A percentile compares a stretch with the other conserved stretches of the same genome.
These are phyloP conservation scores for Drosophila arizonae DNA, from an alignment of 1,140 invertebrate genomes.

Conservation along the genomic window DNA sequence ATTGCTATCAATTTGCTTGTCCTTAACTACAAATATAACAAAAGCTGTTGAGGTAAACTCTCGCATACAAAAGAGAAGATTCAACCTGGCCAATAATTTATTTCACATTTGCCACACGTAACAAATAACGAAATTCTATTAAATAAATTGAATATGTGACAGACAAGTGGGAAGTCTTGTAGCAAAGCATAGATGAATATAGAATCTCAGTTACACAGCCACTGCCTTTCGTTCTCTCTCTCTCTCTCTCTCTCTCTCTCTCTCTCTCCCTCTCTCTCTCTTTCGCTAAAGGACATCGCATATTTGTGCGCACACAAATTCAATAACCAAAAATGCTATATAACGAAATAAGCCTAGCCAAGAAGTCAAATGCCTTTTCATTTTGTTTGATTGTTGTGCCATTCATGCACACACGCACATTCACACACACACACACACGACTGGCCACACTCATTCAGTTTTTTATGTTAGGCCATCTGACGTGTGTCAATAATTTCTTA, in stretches of 20 bases:
- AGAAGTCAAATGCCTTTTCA: slow-evolving; percentile 71
- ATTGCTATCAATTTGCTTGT: slow-evolving; percentile 17
- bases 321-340: slow-evolving; percentile 57
- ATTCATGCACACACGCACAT: slow-evolving; percentile 22
- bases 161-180: slow-evolving; percentile 54
- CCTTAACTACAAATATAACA: slow-evolving; percentile 1
- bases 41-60: not conserved
- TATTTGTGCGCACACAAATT: slow-evolving; percentile 51
- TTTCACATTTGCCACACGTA: slow-evolving; percentile 34
- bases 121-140: slow-evolving; percentile 66
- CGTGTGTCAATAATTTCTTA: slow-evolving; percentile 50
- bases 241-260: not conserved
- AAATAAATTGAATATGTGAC: slow-evolving; percentile 73
- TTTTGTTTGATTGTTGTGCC: slow-evolving; percentile 63
- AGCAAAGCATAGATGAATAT: slow-evolving; percentile 29
- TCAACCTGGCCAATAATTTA: slow-evolving; percentile 41
- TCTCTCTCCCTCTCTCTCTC: too few relatives aligned
- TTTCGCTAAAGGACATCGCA: not conserved
- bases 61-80: not conserved
- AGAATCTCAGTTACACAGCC: slow-evolving; percentile 40
- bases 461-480: slow-evolving; percentile 30
- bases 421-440: not conserved
- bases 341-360: slow-evolving; percentile 68
- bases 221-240: not conserved
- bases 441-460: not conserved